A percentile compares a stretch with the other conserved stretches of the same genome.
These are phyloP conservation scores for Orientallactaga sibirica DNA, from an alignment of 2,797 vertebrate genomes.

Conservation along the genomic window DNA sequence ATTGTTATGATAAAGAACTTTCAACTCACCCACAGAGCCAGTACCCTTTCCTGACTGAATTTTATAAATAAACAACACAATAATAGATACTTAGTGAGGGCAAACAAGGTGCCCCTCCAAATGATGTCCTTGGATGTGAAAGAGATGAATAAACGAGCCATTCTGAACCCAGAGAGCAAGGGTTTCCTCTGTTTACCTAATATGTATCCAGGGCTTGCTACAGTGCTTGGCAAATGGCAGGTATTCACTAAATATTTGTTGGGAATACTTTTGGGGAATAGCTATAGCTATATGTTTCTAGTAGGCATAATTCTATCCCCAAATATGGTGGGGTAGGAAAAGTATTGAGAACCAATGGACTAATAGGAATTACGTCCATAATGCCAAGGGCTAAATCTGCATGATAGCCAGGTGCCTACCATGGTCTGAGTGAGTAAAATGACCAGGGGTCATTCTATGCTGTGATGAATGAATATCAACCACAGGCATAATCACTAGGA, in stretches of 20 bases:
- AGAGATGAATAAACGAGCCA: not conserved
- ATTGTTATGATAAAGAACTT: not conserved
- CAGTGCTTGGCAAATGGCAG: not conserved
- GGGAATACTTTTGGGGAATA: not conserved
- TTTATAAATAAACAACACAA: not conserved
- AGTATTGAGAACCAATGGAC: not conserved
- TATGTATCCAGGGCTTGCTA: not conserved
- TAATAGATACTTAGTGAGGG: not conserved
- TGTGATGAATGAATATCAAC: not conserved
- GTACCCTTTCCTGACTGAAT: not conserved
- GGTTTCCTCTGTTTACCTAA: not conserved
- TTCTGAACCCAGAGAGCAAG: not conserved
- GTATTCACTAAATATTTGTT: not conserved
- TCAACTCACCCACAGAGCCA: not conserved
- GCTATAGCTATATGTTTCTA: not conserved
- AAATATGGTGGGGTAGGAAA: not conserved
- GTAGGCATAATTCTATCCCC: not conserved
- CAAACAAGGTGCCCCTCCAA: not conserved
- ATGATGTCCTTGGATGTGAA: not conserved
- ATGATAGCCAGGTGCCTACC: not conserved
- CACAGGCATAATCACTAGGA: not conserved
- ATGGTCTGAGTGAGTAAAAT: not conserved
- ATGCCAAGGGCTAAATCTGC: not conserved
- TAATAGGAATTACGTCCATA: not conserved
- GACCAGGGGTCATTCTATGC: not conserved